phyloP scores from a whole-genome alignment of 2,113 vertebrate species.

The Chelonoidis abingdonii region DNA sequence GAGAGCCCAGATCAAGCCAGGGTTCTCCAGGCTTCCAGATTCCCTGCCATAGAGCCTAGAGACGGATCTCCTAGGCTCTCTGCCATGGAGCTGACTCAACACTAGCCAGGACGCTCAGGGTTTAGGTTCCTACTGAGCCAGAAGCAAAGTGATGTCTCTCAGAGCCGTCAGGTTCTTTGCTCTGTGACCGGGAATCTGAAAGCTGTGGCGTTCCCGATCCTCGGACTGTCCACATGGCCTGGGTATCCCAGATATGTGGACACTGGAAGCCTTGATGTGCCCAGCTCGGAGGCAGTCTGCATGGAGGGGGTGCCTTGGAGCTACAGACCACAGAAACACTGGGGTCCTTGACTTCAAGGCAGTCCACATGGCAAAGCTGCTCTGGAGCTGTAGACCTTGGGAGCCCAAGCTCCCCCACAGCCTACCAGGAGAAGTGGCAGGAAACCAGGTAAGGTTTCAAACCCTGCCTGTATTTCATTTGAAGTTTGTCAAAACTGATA shows the following conservation, averaged over 20 bases:
- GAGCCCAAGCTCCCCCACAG: background rate
- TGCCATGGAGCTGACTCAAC: background rate
- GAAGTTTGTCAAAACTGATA: background rate
- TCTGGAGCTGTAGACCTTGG: background rate
- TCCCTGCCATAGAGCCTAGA: background rate
- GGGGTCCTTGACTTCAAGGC: background rate
- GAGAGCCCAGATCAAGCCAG: background rate
- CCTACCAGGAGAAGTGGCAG: background rate
- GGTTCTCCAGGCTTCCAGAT: background rate
- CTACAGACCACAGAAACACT: background rate
- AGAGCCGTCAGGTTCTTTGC: background rate
- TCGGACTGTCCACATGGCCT: background rate
- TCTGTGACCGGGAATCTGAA: background rate
- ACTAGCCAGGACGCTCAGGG: background rate
- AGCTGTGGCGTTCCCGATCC: background rate
- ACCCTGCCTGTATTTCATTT: background rate
- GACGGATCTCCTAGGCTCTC: background rate
- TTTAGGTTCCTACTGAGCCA: background rate
- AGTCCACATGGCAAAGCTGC: background rate
- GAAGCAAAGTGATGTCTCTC: background rate
- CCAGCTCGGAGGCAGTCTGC: background rate
- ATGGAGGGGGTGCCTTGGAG: background rate
- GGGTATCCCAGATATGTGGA: background rate
- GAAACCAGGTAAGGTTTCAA: background rate
- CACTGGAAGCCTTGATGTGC: background rate